Base-by-base conservation (phyloP, 2,113 vertebrate species). In the Cochlearius cochlearius region DNA sequence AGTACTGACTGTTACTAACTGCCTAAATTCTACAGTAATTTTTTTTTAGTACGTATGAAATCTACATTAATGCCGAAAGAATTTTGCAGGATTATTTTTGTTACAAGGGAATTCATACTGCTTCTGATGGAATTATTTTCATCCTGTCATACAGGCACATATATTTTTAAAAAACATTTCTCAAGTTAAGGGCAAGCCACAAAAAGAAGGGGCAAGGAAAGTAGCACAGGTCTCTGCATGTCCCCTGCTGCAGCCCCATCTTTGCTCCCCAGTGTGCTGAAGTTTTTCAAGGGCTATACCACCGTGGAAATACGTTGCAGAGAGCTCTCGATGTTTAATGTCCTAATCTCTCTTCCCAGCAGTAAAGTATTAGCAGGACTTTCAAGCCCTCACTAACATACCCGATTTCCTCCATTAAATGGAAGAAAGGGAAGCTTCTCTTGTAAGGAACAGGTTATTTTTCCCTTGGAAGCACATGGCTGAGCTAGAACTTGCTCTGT, bases 251-350 rank as follows among this genome's bases (percentile, higher is more conserved):
- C 53, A 75, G 62, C 43, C 45, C 32, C 30, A 19, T 39, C 34
- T 43, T 77, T 62, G 36, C 52, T 77, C 26, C n/a, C n/a, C 1
- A 1, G 11, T 19, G 12, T 36, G 36, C 41, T 58, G 7, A 62
- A 39, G 20, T 36, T 88, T 88, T 67, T 50, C 32, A 66, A 53
- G 59, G 50, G 11, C 41, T 53, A 3, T 50, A 36, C 15, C 25
- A 34, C n/a, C 0, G 1, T 27, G 36, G 76, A 66, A 71, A 74
- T 26, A 63, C 0, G 1, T 55, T 89, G 38, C 30, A 47, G 52
- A 20, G 32, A 34, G 38, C 23, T 95, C 64, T 71, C 47, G 29
- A 10, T 45, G 22, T 69, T 73, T 69, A 25, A 39, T 14, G 11
- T 62, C 62, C 12, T 26, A 11, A 49, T 74, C 52, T 73, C 26